Base-by-base conservation (phyloP, 2,113 vertebrate species). In the Myrmophylax atrothorax region DNA sequence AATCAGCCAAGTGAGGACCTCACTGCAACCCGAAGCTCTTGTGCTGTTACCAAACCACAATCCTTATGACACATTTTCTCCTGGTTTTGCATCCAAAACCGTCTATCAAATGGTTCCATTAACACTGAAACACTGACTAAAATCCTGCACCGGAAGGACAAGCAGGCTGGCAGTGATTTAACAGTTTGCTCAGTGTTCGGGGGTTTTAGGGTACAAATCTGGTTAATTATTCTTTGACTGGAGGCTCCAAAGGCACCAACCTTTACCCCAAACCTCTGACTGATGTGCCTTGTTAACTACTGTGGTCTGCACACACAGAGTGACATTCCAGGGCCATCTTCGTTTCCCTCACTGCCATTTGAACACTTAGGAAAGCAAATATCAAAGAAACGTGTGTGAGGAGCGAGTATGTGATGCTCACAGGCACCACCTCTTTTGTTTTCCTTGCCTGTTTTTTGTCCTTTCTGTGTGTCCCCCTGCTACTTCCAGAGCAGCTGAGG, bases 121-220 rank as follows among this genome's bases (percentile, higher is more conserved):
- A 90, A 70, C 68, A 87, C 9, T 59, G 38, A 94, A 95, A 84
- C 64, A 15, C 25, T 64, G 92, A 95, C 94, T 93, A 56, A 96
- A 96, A 82, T 66, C 93, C 76, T 73, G 78, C 80, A 70, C 55
- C 66, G 70, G 90, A 79, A 87, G 95, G 92, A 74, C 33, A 62
- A 68, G 85, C 18, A 70, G 53, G 55, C 14, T 58, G 68, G 84
- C 79, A 84, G 76, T 40, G 63, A 84, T 68, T 42, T 23, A 52
- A 42, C 46, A 31, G 42, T 17, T 33, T 17, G 38, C 29, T 46
- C 9, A 2, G 15, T 7, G 6, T 35, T 4, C 0, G 0, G 2
- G 9, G 3, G 4, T 1, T 55, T 55, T 4, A 52, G 60, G 59
- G 33, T 10, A 25, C 28, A 35, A 47, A 37, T 17, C 18, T 18